These are phyloP conservation scores for Syngnathus acus DNA, from an alignment of 2,797 vertebrate species.

Conservation along the genomic window DNA sequence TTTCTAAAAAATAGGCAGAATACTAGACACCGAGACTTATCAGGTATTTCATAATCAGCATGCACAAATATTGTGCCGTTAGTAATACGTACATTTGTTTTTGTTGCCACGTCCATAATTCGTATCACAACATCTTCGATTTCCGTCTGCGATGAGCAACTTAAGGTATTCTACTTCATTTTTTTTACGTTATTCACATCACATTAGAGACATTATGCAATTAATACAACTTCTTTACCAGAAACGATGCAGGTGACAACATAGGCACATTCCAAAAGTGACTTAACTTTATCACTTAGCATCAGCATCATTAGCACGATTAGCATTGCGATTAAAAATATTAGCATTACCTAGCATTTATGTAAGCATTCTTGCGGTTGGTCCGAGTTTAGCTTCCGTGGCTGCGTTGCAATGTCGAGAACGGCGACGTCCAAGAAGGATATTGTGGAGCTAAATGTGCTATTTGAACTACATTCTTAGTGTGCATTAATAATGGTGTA, in stretches of 20 bases:
- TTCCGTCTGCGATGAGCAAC: background rate
- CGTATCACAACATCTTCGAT: background rate
- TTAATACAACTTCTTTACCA: background rate
- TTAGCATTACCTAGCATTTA: slow-evolving; percentile 31
- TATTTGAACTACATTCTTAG: slow-evolving; percentile 7
- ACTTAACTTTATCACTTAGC: background rate
- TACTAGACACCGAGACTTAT: too few species aligned
- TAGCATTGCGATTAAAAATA: slow-evolving; percentile 24
- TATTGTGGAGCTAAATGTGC: background rate
- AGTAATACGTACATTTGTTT: background rate
- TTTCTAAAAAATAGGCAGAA: too few species aligned
- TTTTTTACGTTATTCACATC: background rate
- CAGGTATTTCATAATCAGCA: too few species aligned
- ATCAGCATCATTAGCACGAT: slow-evolving; percentile 1
- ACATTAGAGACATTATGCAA: too few species aligned
- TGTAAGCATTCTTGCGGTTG: slow-evolving; percentile 18
- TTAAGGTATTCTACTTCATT: background rate
- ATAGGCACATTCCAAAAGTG: background rate
- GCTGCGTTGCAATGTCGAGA: background rate
- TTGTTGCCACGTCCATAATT: too few species aligned
- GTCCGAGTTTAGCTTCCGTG: slow-evolving; percentile 8
- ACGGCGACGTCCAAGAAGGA: background rate
- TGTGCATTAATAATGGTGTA: background rate
- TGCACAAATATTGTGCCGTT: background rate
- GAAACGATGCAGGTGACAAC: background rate